Percentiles rank a stretch among this genome's conserved stretches.
phyloP scores from a whole-genome alignment of 2,888 invertebrate species.

The Dastarcus helophoroides region DNA sequence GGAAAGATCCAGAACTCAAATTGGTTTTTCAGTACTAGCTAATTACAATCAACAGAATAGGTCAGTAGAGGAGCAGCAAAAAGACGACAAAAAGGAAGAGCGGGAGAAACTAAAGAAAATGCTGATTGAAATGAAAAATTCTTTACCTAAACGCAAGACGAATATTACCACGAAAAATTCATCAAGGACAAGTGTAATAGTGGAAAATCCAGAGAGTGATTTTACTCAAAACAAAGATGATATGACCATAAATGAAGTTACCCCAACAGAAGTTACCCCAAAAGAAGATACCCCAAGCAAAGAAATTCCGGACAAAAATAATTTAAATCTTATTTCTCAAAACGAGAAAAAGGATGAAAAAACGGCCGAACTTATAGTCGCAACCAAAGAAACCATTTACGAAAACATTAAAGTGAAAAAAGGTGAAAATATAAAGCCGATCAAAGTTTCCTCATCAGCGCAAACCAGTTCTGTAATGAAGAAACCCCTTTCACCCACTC shows the following conservation, averaged over 20 bases:
- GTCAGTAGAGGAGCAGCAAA: conserved; percentile 23
- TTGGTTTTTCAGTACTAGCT: conserved; percentile 32
- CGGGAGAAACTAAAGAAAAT: conserved; percentile 55
- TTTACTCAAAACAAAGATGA: conserved; percentile 21
- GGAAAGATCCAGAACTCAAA: conserved; percentile 35
- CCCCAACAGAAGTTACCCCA: conserved; percentile 12
- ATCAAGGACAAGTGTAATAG: conserved; percentile 28
- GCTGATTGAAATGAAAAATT: conserved; percentile 68
- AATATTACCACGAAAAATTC: conserved; percentile 26
- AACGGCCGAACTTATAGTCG: conserved; percentile 32
- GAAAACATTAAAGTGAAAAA: conserved; percentile 38
- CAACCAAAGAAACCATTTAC: conserved; percentile 34
- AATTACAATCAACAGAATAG: conserved; percentile 22
- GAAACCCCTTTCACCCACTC: conserved; percentile 25
- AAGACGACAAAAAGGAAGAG: conserved; percentile 37
- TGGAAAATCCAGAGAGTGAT: conserved; percentile 28
- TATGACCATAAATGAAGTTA: conserved; percentile 9
- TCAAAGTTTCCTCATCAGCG: conserved; percentile 47
- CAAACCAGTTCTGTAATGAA: conserved; percentile 44
- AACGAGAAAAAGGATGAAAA: conserved; percentile 14
- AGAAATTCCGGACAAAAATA: conserved; percentile 14
- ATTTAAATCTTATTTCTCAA: conserved; percentile 14
- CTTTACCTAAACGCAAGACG: conserved; percentile 47
- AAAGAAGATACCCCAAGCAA: conserved; percentile 9
- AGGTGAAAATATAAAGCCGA: conserved; percentile 29